Base-by-base conservation (phyloP, 1,140 invertebrate genomes). In the Dendrolimus kikuchii region DNA sequence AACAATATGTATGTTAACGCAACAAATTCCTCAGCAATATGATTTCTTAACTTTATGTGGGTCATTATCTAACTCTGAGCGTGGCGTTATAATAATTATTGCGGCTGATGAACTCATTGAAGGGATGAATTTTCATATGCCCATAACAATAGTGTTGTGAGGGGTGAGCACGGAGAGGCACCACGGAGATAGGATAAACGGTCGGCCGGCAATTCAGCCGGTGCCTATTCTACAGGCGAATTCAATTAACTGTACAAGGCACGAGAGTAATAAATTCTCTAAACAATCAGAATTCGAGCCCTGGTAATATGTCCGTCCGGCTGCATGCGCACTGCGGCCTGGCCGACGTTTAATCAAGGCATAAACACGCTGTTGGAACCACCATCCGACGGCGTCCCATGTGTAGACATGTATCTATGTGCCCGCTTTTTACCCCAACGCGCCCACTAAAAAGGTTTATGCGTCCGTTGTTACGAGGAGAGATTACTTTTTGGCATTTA, bases 211-310 rank as follows among this genome's bases (percentile, higher is more conserved):
- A 80, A 80, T 73, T 72, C 72, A 69, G 67, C 63, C 68, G 57
- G 68, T 64, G 77, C 75, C 77, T 82, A 77, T 81, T 75, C 79
- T 78, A 78, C 78, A 76, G 75, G 72, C 80, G 77, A 79, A 83
- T 85, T 83, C 81, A 85, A 85, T 85, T 85, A 85, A 85, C 80
- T 77, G 78, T 83, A 85, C 81, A 85, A 77, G 81, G 78, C 80
- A 72, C 78, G 62, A 59, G 81, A 74, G 81, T 80, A 81, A 85
- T 85, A 85, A 85, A 85, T 85, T 81, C 77, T 85, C 81, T 83
- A 85, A 85, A 85, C 80, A 85, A 85, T 85, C 81, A 85, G 80
- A 85, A 85, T 82, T 85, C 80, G 81, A 83, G 79, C 63, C 74
- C 74, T 78, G 71, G 75, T 81, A 81, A 86, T 86, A 81, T 83